Evolutionary conservation across 2,113 vertebrate species (phyloP), one percentile per base, ranked within the genome.

Genomic region (Dicaeum eximium): DNA sequence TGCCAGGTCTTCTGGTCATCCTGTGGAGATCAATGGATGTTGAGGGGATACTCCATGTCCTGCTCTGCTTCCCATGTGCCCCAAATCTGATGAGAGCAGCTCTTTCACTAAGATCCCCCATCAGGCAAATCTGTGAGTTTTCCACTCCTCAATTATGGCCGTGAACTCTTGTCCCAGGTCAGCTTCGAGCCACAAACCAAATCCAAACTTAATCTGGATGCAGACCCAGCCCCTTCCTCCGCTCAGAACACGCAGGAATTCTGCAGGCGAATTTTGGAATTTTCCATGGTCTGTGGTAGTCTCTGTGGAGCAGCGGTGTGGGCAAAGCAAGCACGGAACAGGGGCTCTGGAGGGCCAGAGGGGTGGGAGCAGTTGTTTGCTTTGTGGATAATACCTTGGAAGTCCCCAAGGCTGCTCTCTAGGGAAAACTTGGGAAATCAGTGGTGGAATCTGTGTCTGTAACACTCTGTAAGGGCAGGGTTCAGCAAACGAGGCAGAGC

Each of bases 251-350:
- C 16, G 0, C 93, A 96, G 69, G 75, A 95, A 96, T 97, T 86
- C 89, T 15, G 23, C 56, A 79, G 66, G 65, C 45, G 0, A 90
- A 87, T 94, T 86, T 74, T 84, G 80, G 90, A 97, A 96, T 97
- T 96, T 96, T 97, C 94, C 86, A 78, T 95, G 93, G 90, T 97
- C 53, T 91, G 18, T 54, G 89, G 84, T 27, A 86, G 80, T 86
- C 93, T 57, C 90, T 86, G 54, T 40, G 95, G 93, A 93, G 90
- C 67, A 57, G 67, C 1, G 31, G 0, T 94, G 93, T 45, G 94
- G 96, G 95, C 90, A 96, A 79, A 60, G 77, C 67, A 61, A 67
- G 75, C 88, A 96, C 19, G 14, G 84, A 88, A 60, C 1, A 3
- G 56, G 60, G 64, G 45, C 64, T 83, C 16, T n/a, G 64, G 44